phyloP scores from a whole-genome alignment of 2,888 invertebrate genomes.

The Opisthograptis luteolata region DNA sequence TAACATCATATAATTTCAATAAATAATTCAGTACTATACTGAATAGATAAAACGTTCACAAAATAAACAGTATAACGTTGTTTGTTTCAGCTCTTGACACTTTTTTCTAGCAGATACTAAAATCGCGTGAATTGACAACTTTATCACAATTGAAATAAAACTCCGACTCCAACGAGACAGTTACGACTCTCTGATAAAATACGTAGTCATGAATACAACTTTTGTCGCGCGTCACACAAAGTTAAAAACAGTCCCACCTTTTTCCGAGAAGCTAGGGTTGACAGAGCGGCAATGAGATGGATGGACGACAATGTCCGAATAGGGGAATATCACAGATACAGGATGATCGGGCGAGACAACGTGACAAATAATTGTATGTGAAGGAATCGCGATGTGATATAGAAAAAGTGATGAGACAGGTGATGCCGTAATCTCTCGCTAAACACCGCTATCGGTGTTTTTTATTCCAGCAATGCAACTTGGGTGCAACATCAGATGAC shows the following conservation, averaged over 20 bases:
- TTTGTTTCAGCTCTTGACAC: not conserved
- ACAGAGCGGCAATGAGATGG: constrained; percentile 1
- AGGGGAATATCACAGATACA: no score
- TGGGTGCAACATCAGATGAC: no score
- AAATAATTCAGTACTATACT: no score
- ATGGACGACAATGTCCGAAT: not conserved
- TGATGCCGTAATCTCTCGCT: no score
- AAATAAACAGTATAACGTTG: not conserved
- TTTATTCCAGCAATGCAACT: no score
- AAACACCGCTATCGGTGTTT: no score
- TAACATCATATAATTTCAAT: no score
- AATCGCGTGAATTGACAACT: constrained; percentile 1
- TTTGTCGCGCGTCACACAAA: constrained; percentile 10
- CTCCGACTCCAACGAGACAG: constrained; percentile 18
- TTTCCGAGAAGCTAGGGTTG: not conserved
- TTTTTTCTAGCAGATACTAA: not conserved
- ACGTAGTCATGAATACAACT: constrained; percentile 10
- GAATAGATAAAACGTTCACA: constrained; percentile 5
- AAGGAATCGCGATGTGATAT: no score
- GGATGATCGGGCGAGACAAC: no score
- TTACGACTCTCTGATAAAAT: constrained; percentile 21
- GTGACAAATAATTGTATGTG: no score
- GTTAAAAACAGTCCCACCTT: constrained; percentile 10
- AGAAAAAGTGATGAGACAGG: no score
- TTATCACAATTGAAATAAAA: constrained; percentile 13